Evolutionary conservation across 2,888 invertebrate species (phyloP).

Genomic region (Torymus tubicola): DNA sequence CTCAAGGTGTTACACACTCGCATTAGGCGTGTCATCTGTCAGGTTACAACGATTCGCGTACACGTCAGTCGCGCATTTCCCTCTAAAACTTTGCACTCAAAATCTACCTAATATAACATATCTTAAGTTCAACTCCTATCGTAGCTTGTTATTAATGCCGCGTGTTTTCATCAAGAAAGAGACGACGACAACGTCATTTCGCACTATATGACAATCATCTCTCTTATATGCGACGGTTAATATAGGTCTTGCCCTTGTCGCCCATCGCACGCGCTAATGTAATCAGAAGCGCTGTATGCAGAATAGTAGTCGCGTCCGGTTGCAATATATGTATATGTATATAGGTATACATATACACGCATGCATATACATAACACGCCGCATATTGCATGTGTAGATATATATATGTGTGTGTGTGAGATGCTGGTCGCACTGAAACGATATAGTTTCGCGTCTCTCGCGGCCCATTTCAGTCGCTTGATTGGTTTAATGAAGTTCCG

Average conservation of each 20-base stretch:
- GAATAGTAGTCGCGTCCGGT: background rate
- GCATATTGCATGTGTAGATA: no score
- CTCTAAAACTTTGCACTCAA: no score
- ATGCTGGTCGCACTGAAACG: constrained; percentile 15
- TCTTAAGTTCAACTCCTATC: background rate
- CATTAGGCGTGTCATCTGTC: constrained; percentile 38
- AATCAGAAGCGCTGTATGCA: constrained; percentile 15
- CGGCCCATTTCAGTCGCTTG: constrained; percentile 11
- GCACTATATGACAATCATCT: background rate
- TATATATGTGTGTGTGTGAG: background rate
- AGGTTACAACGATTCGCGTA: no score
- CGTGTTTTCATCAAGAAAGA: constrained; percentile 29
- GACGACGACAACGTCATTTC: background rate
- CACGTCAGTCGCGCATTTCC: no score
- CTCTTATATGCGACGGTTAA: background rate
- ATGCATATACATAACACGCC: background rate
- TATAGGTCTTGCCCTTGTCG: background rate
- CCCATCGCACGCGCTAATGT: constrained; percentile 19
- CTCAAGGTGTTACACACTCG: constrained; percentile 16
- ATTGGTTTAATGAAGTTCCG: constrained; percentile 43
- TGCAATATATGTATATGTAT: background rate
- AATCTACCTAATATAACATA: no score
- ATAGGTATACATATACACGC: background rate
- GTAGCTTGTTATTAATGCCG: no score
- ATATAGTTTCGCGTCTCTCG: constrained; percentile 33